Evolutionary conservation across 2,113 vertebrate genomes (phyloP), one percentile per base, ranked within the genome.

Genomic region (Pantherophis guttatus): DNA sequence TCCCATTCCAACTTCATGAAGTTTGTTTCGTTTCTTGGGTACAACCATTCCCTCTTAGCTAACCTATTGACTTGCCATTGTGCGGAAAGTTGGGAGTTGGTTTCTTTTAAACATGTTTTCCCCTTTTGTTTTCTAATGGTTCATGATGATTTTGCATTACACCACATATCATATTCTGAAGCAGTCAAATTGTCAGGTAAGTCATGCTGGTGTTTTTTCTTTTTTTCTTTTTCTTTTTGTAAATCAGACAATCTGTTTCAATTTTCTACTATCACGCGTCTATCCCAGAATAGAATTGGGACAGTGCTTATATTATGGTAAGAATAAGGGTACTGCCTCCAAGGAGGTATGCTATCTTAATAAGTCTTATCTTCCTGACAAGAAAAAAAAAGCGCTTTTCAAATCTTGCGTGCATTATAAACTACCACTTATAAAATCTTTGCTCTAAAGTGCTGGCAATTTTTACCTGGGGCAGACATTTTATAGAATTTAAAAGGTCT

Each of bases 361-460:
- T 98, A 98, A 97, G 97, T 96, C 96, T 96, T 95, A 96, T 97
- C 96, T 97, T 95, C 93, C 88, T 97, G 97, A 97, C 95, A 97
- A 95, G 95, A 13, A 98, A 97, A 97, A 97, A 97, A 97, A 97
- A 96, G 96, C 96, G 96, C 96, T 97, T 98, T 96, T 96, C 94
- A 96, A 98, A 96, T 97, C 97, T 96, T 97, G 96, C 94, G 93
- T 95, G 96, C 89, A 90, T 97, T 97, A 97, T 97, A 98, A 98
- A 98, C 95, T 93, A 96, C 94, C 90, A 96, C 95, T 97, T 97
- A 96, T 9, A 90, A 97, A 98, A 95, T 96, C 96, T 97, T 98
- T 97, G 97, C 96, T 97, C 95, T 97, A 95, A 97, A 98, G 95
- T 96, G 92, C 94, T 96, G 95, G 94, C 96, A 97, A 53, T 97